phyloP scores from a whole-genome alignment of 2,797 vertebrate species.

The Petrocephalus schoutedeni region DNA sequence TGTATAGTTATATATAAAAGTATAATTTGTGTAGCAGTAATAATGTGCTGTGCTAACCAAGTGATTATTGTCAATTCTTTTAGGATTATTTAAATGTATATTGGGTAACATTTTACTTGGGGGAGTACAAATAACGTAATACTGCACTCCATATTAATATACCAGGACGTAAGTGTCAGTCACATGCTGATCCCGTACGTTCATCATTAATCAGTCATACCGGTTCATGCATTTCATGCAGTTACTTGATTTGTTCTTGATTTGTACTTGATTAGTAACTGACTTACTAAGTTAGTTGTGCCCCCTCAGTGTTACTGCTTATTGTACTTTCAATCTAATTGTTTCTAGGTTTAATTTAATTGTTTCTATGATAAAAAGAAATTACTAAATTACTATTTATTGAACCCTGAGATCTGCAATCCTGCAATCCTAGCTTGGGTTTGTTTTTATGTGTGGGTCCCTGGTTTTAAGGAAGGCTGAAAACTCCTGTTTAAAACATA shows the following conservation, averaged over 20 bases:
- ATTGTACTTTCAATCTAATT: background rate
- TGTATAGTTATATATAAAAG: background rate
- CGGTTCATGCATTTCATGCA: background rate
- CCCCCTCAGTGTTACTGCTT: background rate
- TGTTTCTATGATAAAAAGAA: background rate
- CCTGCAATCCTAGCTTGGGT: background rate
- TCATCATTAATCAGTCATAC: background rate
- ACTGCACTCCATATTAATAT: background rate
- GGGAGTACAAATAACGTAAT: background rate
- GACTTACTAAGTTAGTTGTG: background rate
- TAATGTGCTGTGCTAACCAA: background rate
- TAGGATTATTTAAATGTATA: background rate
- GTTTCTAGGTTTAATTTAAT: background rate
- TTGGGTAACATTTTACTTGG: background rate
- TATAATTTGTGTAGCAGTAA: background rate
- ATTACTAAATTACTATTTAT: background rate
- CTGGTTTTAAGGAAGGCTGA: background rate
- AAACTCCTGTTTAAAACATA: background rate
- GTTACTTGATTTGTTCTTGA: background rate
- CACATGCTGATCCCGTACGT: background rate
- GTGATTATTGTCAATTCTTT: background rate
- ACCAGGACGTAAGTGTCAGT: background rate
- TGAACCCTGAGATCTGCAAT: background rate
- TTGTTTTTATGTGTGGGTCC: background rate
- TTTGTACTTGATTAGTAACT: background rate